phyloP scores from a whole-genome alignment of 2,113 vertebrate genomes.

The Gymnarchus niloticus region DNA sequence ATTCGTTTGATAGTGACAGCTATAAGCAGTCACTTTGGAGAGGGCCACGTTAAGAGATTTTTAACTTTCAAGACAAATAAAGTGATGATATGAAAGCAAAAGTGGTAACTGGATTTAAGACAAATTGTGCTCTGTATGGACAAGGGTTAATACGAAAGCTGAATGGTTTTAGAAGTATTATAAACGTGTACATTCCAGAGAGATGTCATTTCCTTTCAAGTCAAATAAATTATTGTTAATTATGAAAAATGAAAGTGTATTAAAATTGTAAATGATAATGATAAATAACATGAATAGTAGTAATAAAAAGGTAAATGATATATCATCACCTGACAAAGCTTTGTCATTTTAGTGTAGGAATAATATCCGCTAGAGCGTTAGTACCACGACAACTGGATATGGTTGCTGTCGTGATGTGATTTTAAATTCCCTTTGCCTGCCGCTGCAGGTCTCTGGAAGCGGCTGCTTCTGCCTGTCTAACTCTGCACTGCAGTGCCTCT shows the following conservation, averaged over 20 bases:
- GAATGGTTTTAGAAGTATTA: background rate
- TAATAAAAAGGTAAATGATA: background rate
- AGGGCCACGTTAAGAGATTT: background rate
- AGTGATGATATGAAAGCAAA: background rate
- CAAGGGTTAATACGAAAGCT: background rate
- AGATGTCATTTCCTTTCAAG: background rate
- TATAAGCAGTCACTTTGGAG: background rate
- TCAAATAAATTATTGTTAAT: background rate
- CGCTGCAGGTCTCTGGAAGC: slow-evolving; percentile 43
- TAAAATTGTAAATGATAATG: background rate
- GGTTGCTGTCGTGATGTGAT: background rate
- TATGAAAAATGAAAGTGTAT: background rate
- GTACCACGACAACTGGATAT: background rate
- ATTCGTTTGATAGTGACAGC: background rate
- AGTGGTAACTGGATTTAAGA: background rate
- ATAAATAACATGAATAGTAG: background rate
- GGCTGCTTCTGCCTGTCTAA: slow-evolving; percentile 49
- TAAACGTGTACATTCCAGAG: background rate
- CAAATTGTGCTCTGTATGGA: background rate
- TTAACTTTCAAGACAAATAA: background rate
- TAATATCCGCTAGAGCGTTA: background rate
- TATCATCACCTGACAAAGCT: background rate
- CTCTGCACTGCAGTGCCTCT: slow-evolving; percentile 63
- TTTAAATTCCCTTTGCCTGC: background rate
- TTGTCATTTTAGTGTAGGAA: background rate